These are phyloP conservation scores for Pelosia muscerda DNA, from an alignment of 2,888 invertebrate species.

Conservation along the genomic window DNA sequence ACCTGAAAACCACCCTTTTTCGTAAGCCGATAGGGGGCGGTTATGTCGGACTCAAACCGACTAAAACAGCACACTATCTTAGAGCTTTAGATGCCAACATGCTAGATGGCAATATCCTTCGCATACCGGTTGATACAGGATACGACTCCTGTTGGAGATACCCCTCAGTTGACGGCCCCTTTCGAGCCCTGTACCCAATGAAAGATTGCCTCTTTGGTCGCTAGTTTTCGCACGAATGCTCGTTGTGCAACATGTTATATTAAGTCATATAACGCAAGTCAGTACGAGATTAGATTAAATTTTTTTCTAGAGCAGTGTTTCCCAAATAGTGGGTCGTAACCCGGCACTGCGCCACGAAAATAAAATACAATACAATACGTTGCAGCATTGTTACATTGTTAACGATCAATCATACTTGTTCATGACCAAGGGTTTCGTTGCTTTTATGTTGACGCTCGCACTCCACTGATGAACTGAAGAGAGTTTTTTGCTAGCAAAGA, in stretches of 20 bases:
- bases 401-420: not conserved
- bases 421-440: not conserved
- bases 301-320: not conserved
- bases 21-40: too few relatives aligned
- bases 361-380: not conserved
- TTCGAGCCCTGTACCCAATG: not conserved
- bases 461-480: not conserved
- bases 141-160: too few relatives aligned
- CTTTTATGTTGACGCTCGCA: not conserved
- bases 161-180: too few relatives aligned
- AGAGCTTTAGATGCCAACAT: too few relatives aligned
- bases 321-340: not conserved
- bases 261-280: not conserved
- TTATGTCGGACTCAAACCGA: too few relatives aligned
- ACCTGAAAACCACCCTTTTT: too few relatives aligned
- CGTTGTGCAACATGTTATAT: not conserved
- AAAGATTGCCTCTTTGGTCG: not conserved
- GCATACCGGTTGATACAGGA: too few relatives aligned
- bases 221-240: not conserved
- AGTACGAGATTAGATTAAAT: not conserved
- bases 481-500: too few relatives aligned
- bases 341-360: not conserved
- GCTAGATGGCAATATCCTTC: too few relatives aligned
- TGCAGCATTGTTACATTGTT: constrained; percentile 1
- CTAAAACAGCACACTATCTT: too few relatives aligned